Evolutionary conservation across 2,888 invertebrate species (phyloP).

Genomic region (Drosophila neonasuta): DNA sequence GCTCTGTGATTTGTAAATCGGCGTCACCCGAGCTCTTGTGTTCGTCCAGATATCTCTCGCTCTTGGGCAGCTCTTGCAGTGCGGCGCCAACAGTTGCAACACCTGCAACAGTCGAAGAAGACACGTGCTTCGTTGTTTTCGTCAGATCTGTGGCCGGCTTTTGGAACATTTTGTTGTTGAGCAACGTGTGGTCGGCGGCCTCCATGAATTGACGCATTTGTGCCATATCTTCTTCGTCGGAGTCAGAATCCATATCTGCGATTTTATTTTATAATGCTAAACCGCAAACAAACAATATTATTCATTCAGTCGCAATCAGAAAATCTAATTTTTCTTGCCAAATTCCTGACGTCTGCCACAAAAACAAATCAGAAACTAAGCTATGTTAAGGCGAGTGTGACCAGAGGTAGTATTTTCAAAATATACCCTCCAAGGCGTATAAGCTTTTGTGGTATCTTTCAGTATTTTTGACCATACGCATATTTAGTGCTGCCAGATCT

Average conservation of each 20-base stretch:
- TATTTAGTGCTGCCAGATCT: too few relatives aligned
- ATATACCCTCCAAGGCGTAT: too few relatives aligned
- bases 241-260: slow-evolving; percentile 19
- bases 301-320: too few relatives aligned
- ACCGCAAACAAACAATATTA: too few relatives aligned
- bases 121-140: neutral
- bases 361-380: too few relatives aligned
- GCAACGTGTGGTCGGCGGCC: slow-evolving; percentile 71
- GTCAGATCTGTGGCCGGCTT: neutral
- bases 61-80: slow-evolving; percentile 32
- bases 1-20: slow-evolving; percentile 68
- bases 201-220: slow-evolving; percentile 66
- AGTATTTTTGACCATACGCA: too few relatives aligned
- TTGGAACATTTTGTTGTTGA: slow-evolving; percentile 71
- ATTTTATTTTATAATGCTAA: neutral
- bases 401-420: too few relatives aligned
- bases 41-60: slow-evolving; percentile 63
- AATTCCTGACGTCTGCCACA: too few relatives aligned
- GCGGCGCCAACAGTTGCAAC: neutral
- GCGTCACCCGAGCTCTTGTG: slow-evolving; percentile 33
- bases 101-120: neutral
- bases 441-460: too few relatives aligned
- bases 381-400: too few relatives aligned
- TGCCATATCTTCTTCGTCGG: slow-evolving; percentile 60
- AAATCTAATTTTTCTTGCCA: too few relatives aligned